Evolutionary conservation across 2,888 invertebrate species (phyloP), one percentile per base, ranked within the genome.

Genomic region (Mesorhabditis sp.): DNA sequence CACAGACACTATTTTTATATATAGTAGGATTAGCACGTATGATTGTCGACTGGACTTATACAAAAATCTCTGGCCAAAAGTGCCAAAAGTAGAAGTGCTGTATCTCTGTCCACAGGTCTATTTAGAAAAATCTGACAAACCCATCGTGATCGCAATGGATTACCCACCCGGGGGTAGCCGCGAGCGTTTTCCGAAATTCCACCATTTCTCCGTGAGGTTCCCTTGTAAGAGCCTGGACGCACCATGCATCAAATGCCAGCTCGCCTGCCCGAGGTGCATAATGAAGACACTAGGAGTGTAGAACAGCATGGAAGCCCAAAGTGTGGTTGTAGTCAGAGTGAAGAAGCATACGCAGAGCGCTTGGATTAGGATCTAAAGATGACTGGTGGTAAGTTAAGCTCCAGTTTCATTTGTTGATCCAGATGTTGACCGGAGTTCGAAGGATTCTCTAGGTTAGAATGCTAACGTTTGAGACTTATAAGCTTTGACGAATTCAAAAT

Each of bases 161-260:
- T 50, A n/a, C n/a, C 58, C 58, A 50, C 7, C 10, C 7, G 10
- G n/a, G 7, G 58, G 58, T 13, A 50, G n/a, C n/a, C 10, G 7
- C 58, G 58, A 50, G 58, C 7, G 7, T 50, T 50, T 50, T n/a
- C n/a, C n/a, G 58, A 50, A 50, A 50, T 50, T 50, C 58, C 28
- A 28, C 28, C 28, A 28, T 28, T 28, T 28, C 28, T 28, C 28
- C 28, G 28, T 28, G 28, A 28, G 28, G 28, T 28, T 50, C 58
- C 58, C n/a, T 50, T 50, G 28, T 28, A 28, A 28, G 28, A 28
- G 28, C 58, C 7, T n/a, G 7, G 10, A 50, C 58, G 7, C n/a
- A 50, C 58, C 58, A 50, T 50, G 58, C 58, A 50, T 50, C n/a
- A 50, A 50, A 50, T 50, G 58, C 58, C 58, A 50, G 58, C 58